A percentile compares a stretch with the other conserved stretches of the same genome.
Evolutionary conservation across 2,797 vertebrate species (phyloP).

Genomic region (Characodon lateralis): DNA sequence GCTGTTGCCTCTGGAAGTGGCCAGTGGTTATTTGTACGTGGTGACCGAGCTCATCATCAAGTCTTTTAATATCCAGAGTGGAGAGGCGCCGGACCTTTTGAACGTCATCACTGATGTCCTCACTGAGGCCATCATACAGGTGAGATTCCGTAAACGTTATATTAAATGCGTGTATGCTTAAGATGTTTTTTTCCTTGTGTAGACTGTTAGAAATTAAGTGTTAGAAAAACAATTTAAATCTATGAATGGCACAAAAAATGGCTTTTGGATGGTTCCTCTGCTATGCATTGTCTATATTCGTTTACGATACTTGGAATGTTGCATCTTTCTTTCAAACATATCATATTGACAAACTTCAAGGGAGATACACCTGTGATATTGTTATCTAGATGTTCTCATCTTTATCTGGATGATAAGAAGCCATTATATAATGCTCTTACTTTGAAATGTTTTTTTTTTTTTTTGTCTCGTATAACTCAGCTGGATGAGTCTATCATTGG

Average conservation of each 20-base stretch:
- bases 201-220: neutral
- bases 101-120: conserved; percentile 94
- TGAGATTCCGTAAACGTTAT: conserved; percentile 27
- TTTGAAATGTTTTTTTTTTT: neutral
- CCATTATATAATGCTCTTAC: conserved; percentile 3
- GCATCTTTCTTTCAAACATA: neutral
- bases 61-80: conserved; percentile 87
- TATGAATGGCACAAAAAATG: neutral
- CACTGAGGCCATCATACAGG: conserved; percentile 91
- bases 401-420: conserved; percentile 18
- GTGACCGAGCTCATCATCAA: conserved; percentile 85
- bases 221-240: neutral
- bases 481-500: conserved; percentile 88
- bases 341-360: neutral
- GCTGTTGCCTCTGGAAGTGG: conserved; percentile 89
- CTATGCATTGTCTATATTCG: neutral
- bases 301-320: neutral
- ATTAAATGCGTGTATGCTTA: neutral
- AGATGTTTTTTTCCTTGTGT: neutral
- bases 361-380: neutral
- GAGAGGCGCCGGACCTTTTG: conserved; percentile 89
- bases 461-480: conserved; percentile 62
- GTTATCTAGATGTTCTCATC: conserved; percentile 6
- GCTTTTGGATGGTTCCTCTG: neutral
- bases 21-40: conserved; percentile 84